Percentiles rank a stretch among this genome's conserved stretches.
phyloP scores from a whole-genome alignment of 1,140 invertebrate genomes.

The Drosophila mauritiana region DNA sequence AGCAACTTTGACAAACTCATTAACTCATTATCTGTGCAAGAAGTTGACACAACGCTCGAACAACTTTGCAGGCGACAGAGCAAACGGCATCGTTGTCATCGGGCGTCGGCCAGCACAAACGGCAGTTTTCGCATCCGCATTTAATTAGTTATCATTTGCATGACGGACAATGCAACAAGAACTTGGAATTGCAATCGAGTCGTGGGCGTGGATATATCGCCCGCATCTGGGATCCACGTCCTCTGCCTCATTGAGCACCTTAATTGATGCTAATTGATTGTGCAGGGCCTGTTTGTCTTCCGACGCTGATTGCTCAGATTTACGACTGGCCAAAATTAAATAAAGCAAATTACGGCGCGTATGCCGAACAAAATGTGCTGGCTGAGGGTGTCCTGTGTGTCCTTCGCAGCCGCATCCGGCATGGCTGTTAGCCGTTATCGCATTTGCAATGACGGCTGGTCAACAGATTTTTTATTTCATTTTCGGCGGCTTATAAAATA shows the following conservation, averaged over 20 bases:
- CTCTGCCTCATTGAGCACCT: conserved; percentile 53
- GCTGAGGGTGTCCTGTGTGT: conserved; percentile 11
- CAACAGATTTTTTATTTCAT: conserved; percentile 73
- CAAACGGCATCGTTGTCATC: conserved; percentile 42
- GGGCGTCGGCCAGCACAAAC: conserved; percentile 19
- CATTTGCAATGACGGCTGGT: conserved; percentile 53
- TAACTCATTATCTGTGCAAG: conserved; percentile 73
- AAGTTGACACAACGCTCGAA: conserved; percentile 62
- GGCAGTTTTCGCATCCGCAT: conserved; percentile 38
- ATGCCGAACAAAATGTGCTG: conserved; percentile 28
- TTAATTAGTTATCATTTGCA: conserved; percentile 61
- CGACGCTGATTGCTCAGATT: conserved; percentile 63
- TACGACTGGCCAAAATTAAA: conserved; percentile 74
- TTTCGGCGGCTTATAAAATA: conserved; percentile 60
- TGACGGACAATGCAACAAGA: conserved; percentile 25
- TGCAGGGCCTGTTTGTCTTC: conserved; percentile 38
- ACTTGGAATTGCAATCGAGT: conserved; percentile 10
- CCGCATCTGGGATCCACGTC: conserved; percentile 19
- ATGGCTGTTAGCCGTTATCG: conserved; percentile 42
- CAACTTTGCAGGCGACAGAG: conserved; percentile 60
- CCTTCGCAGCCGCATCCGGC: conserved; percentile 12
- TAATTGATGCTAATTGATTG: conserved; percentile 79
- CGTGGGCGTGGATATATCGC: conserved; percentile 1
- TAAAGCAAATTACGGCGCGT: conserved; percentile 57
- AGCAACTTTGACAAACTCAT: conserved; percentile 68